Percentiles rank a stretch among this genome's conserved stretches.
These are phyloP conservation scores for Opisthocomus hoazin DNA, from an alignment of 2,113 vertebrate genomes.

Conservation along the genomic window DNA sequence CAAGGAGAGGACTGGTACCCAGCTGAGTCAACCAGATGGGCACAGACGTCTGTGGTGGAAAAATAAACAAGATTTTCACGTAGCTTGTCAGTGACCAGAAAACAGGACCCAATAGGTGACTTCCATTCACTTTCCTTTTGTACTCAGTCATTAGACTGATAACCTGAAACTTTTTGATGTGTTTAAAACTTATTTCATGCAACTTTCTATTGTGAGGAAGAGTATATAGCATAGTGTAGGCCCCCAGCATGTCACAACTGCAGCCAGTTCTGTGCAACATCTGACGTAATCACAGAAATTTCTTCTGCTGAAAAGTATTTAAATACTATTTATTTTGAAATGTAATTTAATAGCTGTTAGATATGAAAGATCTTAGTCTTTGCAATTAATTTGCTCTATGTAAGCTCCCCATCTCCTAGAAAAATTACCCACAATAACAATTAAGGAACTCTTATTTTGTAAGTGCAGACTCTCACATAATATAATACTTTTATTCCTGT, in stretches of 20 bases:
- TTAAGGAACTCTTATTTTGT: background rate
- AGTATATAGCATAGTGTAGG: rapidly evolving
- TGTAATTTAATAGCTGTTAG: background rate
- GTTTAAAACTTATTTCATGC: background rate
- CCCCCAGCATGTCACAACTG: background rate
- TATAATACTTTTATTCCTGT: background rate
- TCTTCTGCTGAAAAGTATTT: background rate
- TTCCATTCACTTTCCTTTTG: background rate
- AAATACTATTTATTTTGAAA: background rate
- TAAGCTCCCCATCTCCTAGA: background rate
- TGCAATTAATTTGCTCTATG: background rate
- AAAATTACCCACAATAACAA: background rate
- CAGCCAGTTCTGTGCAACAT: background rate
- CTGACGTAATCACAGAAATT: background rate
- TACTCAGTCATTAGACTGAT: background rate
- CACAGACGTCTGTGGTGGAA: rapidly evolving
- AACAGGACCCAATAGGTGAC: background rate
- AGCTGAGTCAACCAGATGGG: background rate
- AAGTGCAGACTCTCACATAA: background rate
- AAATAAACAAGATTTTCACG: background rate
- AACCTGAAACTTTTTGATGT: background rate
- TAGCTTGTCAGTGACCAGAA: background rate
- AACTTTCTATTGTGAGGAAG: background rate
- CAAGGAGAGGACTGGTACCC: background rate
- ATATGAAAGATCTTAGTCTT: background rate